Evolutionary conservation across 2,113 vertebrate genomes (phyloP), one percentile per base, ranked within the genome.

Genomic region (Puntigrus tetrazona): DNA sequence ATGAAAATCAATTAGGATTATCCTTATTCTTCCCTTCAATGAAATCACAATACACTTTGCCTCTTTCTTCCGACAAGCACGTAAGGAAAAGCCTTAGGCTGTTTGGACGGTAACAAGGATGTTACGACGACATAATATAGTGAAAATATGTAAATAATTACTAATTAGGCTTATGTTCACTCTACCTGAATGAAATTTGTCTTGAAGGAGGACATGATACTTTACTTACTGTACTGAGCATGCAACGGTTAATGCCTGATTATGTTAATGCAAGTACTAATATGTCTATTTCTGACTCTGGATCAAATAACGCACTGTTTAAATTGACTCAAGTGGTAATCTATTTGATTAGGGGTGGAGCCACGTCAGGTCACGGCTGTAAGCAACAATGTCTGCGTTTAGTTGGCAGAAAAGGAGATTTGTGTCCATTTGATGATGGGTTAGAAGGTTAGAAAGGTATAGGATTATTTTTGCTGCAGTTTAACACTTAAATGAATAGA

Each of bases 1-100:
- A 89, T 81, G 59, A 84, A 85, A 90, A 91, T 92, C 92, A 90
- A 91, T 91, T 91, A 92, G 88, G 90, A 85, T 83, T 82, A 65
- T 75, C 43, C 89, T 59, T 87, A 86, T 85, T 89, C 88, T 78
- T 86, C 87, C 88, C 91, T n/a, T 91, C 91, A 90, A 90, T 92
- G 89, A 89, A 91, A 91, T 91, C 83, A 90, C 91, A 91, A 87
- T 85, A 88, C 78, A 83, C 70, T 67, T 88, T 84, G 77, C 34
- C 29, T 78, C 87, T 87, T 85, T 86, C 83, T 86, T 80, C 91
- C 70, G 83, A 89, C 57, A 10, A 77, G 83, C 86, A 89, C 22
- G 85, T 85, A 88, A 90, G 89, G 87, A 89, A 87, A 36, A 16
- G 88, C 92, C 90, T 9, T 29, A 1, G 90, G 92, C 85, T 3